Evolutionary conservation across 2,797 vertebrate genomes (phyloP).

Genomic region (Borostomias antarcticus): DNA sequence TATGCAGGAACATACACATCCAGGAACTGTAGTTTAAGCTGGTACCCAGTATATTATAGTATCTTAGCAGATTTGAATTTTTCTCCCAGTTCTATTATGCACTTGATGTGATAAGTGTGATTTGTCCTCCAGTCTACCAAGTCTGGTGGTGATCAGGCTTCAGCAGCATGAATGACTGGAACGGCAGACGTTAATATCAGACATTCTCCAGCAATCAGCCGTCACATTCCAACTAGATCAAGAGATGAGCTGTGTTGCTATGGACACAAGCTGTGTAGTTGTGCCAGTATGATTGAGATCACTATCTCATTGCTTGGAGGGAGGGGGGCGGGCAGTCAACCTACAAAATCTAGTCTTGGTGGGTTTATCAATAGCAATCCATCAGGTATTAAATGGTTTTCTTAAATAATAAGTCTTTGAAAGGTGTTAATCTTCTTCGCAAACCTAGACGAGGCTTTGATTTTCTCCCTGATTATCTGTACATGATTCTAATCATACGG

Average conservation of each 20-base stretch:
- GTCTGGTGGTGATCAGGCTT: constrained; percentile 32
- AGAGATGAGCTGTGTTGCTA: constrained; percentile 64
- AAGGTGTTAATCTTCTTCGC: constrained; percentile 59
- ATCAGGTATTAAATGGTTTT: constrained; percentile 61
- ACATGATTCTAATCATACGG: constrained; percentile 61
- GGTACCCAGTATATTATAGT: background rate
- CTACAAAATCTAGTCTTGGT: background rate
- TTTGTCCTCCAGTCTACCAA: no score
- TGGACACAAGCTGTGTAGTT: constrained; percentile 62
- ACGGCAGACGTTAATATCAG: constrained; percentile 54
- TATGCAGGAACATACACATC: no score
- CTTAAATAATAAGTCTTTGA: constrained; percentile 55
- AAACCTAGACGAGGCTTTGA: constrained; percentile 60
- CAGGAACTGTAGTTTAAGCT: no score
- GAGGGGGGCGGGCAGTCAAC: constrained; percentile 25
- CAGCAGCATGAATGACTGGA: constrained; percentile 20
- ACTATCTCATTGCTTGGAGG: constrained; percentile 50
- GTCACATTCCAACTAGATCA: constrained; percentile 57
- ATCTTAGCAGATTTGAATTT: background rate
- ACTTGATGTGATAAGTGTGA: background rate
- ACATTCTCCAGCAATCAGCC: constrained; percentile 66
- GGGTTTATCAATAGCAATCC: constrained; percentile 57
- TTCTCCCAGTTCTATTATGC: no score
- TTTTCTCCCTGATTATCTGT: constrained; percentile 58
- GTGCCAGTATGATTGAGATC: constrained; percentile 42